A percentile compares a stretch with the other conserved stretches of the same genome.
phyloP scores from a whole-genome alignment of 2,888 invertebrate species.

The Dioctria linearis region DNA sequence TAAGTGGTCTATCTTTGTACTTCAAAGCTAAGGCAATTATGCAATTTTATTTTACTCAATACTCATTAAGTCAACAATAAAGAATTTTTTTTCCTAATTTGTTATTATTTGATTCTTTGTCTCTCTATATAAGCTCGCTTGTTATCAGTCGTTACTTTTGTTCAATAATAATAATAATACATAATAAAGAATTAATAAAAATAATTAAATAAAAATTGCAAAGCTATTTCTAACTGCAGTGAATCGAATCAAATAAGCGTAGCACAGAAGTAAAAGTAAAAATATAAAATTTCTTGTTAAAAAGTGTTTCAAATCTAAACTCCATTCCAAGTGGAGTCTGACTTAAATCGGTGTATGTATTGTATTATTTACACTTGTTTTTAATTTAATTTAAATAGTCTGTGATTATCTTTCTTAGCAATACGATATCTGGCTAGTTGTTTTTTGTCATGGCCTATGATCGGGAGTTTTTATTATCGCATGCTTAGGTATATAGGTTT shows the following conservation, averaged over 20 bases:
- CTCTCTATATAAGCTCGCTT: slow-evolving; percentile 59
- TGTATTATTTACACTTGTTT: slow-evolving; percentile 16
- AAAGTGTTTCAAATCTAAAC: slow-evolving; percentile 28
- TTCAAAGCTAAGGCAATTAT: slow-evolving; percentile 59
- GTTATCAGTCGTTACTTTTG: slow-evolving; percentile 61
- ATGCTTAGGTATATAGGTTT: background rate
- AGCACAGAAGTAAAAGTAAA: background rate
- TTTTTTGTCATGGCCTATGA: too few relatives aligned
- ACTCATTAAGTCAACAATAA: slow-evolving; percentile 41
- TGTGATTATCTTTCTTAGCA: background rate
- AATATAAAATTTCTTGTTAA: slow-evolving; percentile 8
- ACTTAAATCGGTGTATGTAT: slow-evolving; percentile 16
- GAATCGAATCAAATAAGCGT: slow-evolving; percentile 21
- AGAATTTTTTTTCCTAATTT: slow-evolving; percentile 42
- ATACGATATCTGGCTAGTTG: background rate
- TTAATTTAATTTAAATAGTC: too few relatives aligned
- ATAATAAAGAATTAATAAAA: background rate
- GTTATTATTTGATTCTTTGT: slow-evolving; percentile 11
- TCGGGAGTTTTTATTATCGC: background rate
- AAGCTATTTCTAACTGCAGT: slow-evolving; percentile 39
- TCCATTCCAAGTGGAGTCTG: slow-evolving; percentile 1
- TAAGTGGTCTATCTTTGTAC: slow-evolving; percentile 59
- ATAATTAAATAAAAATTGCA: slow-evolving; percentile 25
- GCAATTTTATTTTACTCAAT: slow-evolving; percentile 23
- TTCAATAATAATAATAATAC: background rate